Percentiles rank a stretch among this genome's conserved stretches.
Conservation (phyloP, 2,888 invertebrate species). For the Tholera decimalis region DNA sequence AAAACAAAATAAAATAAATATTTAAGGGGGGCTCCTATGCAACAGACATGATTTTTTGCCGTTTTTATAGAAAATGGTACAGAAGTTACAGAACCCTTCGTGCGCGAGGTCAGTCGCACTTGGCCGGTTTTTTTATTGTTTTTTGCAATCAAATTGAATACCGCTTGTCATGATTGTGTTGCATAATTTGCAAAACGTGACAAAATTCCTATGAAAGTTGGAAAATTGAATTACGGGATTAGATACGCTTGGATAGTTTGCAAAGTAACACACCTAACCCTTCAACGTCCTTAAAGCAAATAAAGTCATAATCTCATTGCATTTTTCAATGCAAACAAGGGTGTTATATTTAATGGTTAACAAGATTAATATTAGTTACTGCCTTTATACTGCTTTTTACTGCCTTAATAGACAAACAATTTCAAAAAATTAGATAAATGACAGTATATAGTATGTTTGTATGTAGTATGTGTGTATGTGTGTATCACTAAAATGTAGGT, state of each 20-base stretch:
- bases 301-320: conserved; percentile 24
- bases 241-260: not conserved
- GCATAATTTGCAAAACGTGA: not conserved
- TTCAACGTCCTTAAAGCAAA: conserved; percentile 21
- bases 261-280: not conserved
- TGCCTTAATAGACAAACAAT: not conserved
- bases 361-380: not conserved
- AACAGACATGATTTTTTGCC: no score
- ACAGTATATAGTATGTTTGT: no score
- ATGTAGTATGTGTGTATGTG: no score
- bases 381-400: not conserved
- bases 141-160: not conserved
- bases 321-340: not conserved
- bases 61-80: no score
- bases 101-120: no score
- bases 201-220: not conserved
- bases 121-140: no score
- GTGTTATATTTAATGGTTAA: not conserved
- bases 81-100: no score
- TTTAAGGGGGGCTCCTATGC: no score
- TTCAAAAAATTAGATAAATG: not conserved
- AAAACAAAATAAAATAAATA: no score
- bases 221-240: not conserved
- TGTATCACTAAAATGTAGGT: no score
- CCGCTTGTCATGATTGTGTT: not conserved